These are phyloP conservation scores for Ivindomyrus marchei DNA, from an alignment of 2,113 vertebrate genomes.

Conservation along the genomic window DNA sequence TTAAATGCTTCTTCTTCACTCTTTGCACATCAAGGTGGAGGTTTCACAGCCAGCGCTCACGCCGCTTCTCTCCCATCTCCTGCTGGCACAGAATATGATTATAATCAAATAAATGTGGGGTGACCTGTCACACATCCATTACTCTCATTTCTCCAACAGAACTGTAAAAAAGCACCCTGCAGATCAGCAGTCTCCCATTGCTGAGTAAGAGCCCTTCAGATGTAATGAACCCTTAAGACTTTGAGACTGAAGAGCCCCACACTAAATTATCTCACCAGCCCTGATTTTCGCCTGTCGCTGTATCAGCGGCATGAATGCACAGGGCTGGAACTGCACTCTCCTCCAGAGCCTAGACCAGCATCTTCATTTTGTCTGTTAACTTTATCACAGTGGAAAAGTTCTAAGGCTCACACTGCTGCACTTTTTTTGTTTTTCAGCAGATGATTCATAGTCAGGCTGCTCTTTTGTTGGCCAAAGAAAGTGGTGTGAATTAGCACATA, in stretches of 20 bases:
- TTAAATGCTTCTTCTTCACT: neutral
- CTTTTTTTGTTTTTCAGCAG: neutral
- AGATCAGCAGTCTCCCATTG: neutral
- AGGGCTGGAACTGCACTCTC: neutral
- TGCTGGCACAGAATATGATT: neutral
- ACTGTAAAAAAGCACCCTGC: neutral
- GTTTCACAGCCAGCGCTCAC: neutral
- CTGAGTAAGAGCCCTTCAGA: neutral
- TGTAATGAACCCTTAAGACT: neutral
- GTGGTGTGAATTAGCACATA: neutral
- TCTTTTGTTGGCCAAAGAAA: neutral
- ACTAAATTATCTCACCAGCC: neutral
- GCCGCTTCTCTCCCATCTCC: neutral
- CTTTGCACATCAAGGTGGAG: neutral
- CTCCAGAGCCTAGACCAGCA: neutral
- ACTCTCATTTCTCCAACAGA: neutral
- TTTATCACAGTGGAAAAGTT: neutral
- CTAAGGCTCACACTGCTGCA: neutral
- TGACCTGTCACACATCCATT: neutral
- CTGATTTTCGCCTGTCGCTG: neutral
- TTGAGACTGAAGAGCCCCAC: neutral
- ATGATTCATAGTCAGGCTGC: neutral
- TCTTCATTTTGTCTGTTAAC: neutral
- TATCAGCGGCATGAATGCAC: neutral
- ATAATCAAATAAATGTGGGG: neutral